phyloP scores from a whole-genome alignment of 1,140 invertebrate species.

The Heliothis virescens region DNA sequence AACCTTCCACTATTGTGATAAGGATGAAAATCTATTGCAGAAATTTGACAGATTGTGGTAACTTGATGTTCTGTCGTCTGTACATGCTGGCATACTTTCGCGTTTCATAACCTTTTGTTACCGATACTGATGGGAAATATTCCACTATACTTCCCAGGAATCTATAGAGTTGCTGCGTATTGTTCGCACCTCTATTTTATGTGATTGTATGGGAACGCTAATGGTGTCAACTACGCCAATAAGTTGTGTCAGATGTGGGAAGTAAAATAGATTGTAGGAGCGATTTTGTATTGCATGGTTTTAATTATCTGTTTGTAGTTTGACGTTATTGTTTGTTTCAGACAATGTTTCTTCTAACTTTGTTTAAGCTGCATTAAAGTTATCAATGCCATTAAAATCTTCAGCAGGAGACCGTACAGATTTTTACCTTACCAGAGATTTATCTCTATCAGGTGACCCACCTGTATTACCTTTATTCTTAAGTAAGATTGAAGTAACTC shows the following conservation, averaged over 20 bases:
- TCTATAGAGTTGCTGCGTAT: conserved; percentile 15
- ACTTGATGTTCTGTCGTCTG: too few relatives aligned
- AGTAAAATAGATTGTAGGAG: not conserved
- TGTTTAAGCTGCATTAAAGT: not conserved
- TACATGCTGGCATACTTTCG: conserved; percentile 27
- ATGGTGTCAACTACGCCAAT: conserved; percentile 22
- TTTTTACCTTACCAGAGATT: not conserved
- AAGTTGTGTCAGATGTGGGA: conserved; percentile 20
- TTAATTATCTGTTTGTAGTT: not conserved
- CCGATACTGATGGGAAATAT: conserved; percentile 21
- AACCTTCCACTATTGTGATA: too few relatives aligned
- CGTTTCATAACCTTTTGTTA: conserved; percentile 43
- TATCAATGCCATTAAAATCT: not conserved
- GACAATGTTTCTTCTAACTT: not conserved
- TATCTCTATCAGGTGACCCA: not conserved
- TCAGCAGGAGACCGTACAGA: not conserved
- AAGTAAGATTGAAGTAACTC: not conserved
- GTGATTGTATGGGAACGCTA: conserved; percentile 27
- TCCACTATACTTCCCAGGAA: conserved; percentile 29
- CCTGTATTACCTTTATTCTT: not conserved
- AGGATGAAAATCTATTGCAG: too few relatives aligned
- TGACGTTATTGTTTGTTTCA: not conserved
- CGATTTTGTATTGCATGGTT: conserved; percentile 2
- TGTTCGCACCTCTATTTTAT: conserved; percentile 32
- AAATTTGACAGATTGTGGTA: too few relatives aligned